phyloP scores from a whole-genome alignment of 2,797 vertebrate species.

The Nyctibius grandis region DNA sequence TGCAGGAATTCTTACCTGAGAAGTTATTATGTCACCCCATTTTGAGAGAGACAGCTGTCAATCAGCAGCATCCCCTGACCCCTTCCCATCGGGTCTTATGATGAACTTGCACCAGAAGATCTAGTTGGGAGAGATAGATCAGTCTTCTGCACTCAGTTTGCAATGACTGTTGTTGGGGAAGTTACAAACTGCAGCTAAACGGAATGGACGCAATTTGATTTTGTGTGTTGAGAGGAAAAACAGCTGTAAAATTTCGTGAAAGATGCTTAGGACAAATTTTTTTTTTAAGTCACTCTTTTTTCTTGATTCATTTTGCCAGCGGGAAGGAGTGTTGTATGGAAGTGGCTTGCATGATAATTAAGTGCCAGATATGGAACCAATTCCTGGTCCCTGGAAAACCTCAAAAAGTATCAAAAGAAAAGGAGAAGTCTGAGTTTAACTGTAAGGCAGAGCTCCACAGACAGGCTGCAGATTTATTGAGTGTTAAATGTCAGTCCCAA shows the following conservation, averaged over 20 bases:
- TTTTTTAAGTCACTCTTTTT: not conserved
- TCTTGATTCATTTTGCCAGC: not conserved
- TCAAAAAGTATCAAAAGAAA: constrained; percentile 12
- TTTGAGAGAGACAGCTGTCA: not conserved
- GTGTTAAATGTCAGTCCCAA: constrained; percentile 64
- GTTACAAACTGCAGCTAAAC: not conserved
- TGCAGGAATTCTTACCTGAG: not conserved
- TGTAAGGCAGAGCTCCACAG: constrained; percentile 21
- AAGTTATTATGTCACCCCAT: not conserved
- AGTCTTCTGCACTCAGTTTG: not conserved
- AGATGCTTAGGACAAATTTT: not conserved
- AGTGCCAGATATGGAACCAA: not conserved
- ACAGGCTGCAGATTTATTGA: constrained; percentile 63
- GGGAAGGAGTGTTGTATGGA: not conserved
- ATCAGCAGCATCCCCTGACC: not conserved
- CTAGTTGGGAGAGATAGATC: not conserved
- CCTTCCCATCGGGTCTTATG: fast-evolving
- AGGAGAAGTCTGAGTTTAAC: constrained; percentile 10
- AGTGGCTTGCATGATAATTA: constrained; percentile 18
- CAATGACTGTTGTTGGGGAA: not conserved
- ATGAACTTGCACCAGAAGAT: not conserved
- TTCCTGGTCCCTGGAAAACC: constrained; percentile 7
- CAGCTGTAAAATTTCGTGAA: not conserved
- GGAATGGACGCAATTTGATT: not conserved
- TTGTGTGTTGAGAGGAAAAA: not conserved